Evolutionary conservation across 2,888 invertebrate genomes (phyloP), one percentile per base, ranked within the genome.

Genomic region (Dione vanillae): DNA sequence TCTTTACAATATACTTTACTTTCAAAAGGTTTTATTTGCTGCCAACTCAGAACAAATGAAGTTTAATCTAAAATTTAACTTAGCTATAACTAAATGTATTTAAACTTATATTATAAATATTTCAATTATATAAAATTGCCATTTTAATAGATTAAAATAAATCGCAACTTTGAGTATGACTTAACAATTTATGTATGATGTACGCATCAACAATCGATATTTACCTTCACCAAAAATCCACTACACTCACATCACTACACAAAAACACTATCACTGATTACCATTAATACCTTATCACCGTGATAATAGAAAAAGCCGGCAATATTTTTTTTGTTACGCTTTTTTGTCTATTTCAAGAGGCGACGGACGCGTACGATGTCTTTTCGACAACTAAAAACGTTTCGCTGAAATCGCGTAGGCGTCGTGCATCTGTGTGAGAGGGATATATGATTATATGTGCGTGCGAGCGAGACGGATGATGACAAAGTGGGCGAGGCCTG

Each of bases 301-400:
- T 56, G 75, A 77, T 73, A 76, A 77, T 75, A 77, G 77, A 78
- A 78, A 78, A 79, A 62, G 67, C 79, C 79, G 78, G 80, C 75
- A 70, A 77, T 80, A 19, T 37, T 37, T 37, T 82, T 82, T 83
- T 78, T 74, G 78, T 76, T 76, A 71, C 71, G 77, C 79, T 82
- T 83, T 85, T 85, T 82, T 82, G 79, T 27, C 69, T 77, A 69
- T 74, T 70, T 72, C 78, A 77, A 78, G 79, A 83, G 81, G 83
- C 90, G 89, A 83, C 88, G 82, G 78, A 82, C 83, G 82, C 80
- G 80, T 76, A 73, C 90, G 87, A 81, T 79, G 91, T 85, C 91
- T 88, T 89, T 84, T 79, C 82, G 82, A 80, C 86, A 83, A 93
- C 92, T 93, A 93, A 93, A 93, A 93, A 93, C 88, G 86, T 77